Evolutionary conservation across 2,888 invertebrate species (phyloP).

Genomic region (Endomychus coccineus): DNA sequence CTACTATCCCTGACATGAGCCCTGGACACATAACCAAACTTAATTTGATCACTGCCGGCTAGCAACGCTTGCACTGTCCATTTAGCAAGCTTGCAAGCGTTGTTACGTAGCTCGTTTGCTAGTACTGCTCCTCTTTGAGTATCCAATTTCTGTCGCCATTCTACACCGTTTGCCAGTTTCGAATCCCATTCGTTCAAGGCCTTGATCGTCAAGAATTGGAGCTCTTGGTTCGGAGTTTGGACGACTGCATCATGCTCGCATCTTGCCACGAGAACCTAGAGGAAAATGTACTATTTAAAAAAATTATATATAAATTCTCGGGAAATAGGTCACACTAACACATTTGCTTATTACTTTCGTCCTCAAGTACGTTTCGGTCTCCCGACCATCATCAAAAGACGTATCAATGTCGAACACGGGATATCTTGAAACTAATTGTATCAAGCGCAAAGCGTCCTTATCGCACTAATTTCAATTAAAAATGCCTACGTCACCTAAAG

Average conservation of each 20-base stretch:
- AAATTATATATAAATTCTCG: too few relatives aligned
- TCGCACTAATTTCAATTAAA: too few relatives aligned
- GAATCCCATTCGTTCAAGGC: constrained; percentile 99
- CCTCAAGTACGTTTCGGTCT: too few relatives aligned
- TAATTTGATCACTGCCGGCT: constrained; percentile 94
- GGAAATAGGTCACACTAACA: too few relatives aligned
- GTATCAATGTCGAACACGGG: too few relatives aligned
- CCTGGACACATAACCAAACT: constrained; percentile 98
- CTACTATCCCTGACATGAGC: constrained; percentile 88
- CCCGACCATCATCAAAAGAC: too few relatives aligned
- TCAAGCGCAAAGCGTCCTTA: too few relatives aligned
- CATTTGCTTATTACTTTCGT: too few relatives aligned
- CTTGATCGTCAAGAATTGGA: constrained; percentile 91
- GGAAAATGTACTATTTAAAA: too few relatives aligned
- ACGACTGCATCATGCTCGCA: constrained; percentile 97
- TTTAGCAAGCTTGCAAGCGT: constrained; percentile 98
- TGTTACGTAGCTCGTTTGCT: constrained; percentile 96
- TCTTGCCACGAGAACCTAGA: constrained; percentile 74
- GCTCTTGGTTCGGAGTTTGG: constrained; percentile 78
- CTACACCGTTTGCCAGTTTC: constrained; percentile 89
- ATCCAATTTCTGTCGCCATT: constrained; percentile 97
- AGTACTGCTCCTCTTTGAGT: constrained; percentile 96
- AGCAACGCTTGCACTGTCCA: constrained; percentile 94
- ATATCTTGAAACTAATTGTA: too few relatives aligned
- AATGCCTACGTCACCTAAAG: too few relatives aligned